These are phyloP conservation scores for Lamprologus callipterus DNA, from an alignment of 2,113 vertebrate genomes.

Conservation along the genomic window DNA sequence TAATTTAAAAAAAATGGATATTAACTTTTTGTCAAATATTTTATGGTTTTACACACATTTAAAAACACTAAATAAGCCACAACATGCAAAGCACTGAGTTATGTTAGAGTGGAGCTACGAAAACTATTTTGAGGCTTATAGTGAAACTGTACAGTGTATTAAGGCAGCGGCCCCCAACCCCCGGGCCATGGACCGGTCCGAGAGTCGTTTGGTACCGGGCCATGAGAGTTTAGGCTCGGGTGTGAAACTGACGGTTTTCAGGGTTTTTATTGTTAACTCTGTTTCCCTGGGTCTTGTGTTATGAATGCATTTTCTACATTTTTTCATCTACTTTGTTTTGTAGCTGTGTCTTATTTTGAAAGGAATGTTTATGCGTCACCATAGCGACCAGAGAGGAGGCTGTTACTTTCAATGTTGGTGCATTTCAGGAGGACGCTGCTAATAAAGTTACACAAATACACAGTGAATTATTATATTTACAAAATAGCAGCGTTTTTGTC, in stretches of 20 bases:
- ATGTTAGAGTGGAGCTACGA: neutral
- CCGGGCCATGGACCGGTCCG: neutral
- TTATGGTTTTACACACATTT: neutral
- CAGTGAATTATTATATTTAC: neutral
- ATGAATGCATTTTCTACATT: neutral
- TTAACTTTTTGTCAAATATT: neutral
- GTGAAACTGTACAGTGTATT: neutral
- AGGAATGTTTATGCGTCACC: accelerated
- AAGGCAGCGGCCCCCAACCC: neutral
- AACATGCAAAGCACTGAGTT: neutral
- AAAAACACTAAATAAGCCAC: neutral
- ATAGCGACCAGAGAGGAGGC: neutral
- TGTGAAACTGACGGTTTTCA: neutral
- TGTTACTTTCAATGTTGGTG: neutral
- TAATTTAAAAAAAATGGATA: neutral
- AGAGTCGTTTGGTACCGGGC: neutral
- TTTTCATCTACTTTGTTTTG: neutral
- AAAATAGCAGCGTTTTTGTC: accelerated
- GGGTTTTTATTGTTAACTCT: neutral
- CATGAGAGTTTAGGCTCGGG: neutral
- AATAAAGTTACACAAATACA: neutral
- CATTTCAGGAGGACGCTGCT: neutral
- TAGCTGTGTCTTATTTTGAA: neutral
- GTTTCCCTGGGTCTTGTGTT: neutral
- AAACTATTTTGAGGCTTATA: neutral